Evolutionary conservation across 2,113 vertebrate species (phyloP), one percentile per base, ranked within the genome.

Genomic region (Myrmecobius fasciatus): DNA sequence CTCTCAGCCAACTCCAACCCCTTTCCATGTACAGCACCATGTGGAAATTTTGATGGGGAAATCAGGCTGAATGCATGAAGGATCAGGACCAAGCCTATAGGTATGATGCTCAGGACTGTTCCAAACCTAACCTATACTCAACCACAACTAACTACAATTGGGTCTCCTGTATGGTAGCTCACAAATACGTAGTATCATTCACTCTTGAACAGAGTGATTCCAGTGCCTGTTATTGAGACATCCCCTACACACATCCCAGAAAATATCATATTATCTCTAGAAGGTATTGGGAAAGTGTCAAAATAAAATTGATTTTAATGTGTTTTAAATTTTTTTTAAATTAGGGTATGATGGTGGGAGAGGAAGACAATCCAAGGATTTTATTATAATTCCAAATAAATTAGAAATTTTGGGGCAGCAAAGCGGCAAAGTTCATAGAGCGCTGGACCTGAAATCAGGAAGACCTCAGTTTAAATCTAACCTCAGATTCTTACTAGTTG

Each of bases 41-140:
- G 93, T 94, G 91, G 91, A 93, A 98, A 93, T 97, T 97, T 90
- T 89, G 56, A 96, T 92, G 90, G 96, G 96, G 95, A 98, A 97
- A 52, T 54, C 94, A 97, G 96, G 75, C 91, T 91, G 89, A 97
- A 97, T 91, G 95, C 93, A 94, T 95, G 96, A 96, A 94, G 94
- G 96, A 24, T 43, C 31, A 94, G 8, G 60, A 53, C 56, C 28
- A 93, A 9, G 88, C n/a, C 46, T n/a, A 25, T 11, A 31, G 48
- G 12, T 89, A 92, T 28, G 25, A 36, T 89, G 31, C 31, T 53
- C 94, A 22, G 14, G 31, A 88, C 51, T 25, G 52, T 54, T n/a
- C 54, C 8, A 3, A 28, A 25, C 1, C n/a, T n/a, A 90, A 9
- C 31, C 49, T 89, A 92, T 7, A 43, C 31, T 10, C 36, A 95